Base-by-base conservation (phyloP, 2,888 invertebrate genomes). In the Micropterix aruncella region DNA sequence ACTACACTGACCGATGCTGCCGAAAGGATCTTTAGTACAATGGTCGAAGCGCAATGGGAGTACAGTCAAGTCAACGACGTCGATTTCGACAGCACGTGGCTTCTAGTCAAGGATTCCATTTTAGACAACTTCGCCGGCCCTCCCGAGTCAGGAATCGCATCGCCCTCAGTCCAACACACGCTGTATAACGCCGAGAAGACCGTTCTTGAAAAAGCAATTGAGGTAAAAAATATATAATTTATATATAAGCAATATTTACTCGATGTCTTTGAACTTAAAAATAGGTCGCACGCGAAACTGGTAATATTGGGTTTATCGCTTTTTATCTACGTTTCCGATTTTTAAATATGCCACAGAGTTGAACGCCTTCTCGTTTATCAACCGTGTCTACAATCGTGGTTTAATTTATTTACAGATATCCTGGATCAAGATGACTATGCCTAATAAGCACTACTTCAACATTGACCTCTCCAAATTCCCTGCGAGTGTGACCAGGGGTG, bases 141-240 rank as follows among this genome's bases (percentile, higher is more conserved):
- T 42, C 74, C 83, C 1, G 75, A 77, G 48, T 73, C 68, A 2
- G 88, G 88, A 1, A 65, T 83, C 2, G 76, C 79, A 50, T 87
- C 86, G 0, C 82, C 86, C 0, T 85, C 85, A 1, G 87, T 87
- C 0, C 87, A 88, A 57, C 77, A 87, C 54, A 87, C 87, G 0
- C 60, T 87, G 18, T 85, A 85, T 56, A 69, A 83, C 45, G 76
- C 83, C 0, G 75, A 83, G 55, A 81, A 78, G 57, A 71, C 75
- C 46, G 75, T 80, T 2, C 61, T 88, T 38, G 79, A 82, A 53
- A 75, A 74, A 59, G 69, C 85, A 41, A 68, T 79, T 2, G 79
- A 83, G 74, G 83, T 83, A 65, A 58, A 56, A 45, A 44, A 40
- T 41, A 40, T n/a, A n/a, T n/a, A n/a, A n/a, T n/a, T n/a, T n/a